phyloP scores from a whole-genome alignment of 2,113 vertebrate genomes.

The Ariopsis seemanni region DNA sequence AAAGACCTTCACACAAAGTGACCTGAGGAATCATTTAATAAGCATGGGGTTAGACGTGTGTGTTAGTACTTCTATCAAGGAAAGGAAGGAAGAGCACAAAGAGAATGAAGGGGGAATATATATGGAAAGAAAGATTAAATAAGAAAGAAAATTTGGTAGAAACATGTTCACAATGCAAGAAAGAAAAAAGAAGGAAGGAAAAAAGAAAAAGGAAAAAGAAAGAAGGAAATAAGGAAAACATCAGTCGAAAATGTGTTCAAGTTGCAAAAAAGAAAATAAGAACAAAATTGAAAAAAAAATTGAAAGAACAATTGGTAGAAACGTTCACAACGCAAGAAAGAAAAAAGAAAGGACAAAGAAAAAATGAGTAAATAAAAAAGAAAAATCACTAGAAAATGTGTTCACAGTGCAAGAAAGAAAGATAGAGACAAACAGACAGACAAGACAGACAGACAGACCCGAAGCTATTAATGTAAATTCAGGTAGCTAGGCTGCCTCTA shows the following conservation, averaged over 20 bases:
- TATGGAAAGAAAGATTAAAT: background rate
- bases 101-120: background rate
- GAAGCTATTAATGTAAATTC: constrained; percentile 10
- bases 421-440: background rate
- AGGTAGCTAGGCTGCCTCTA: background rate
- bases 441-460: background rate
- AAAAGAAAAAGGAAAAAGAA: background rate
- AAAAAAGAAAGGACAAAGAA: too few relatives aligned
- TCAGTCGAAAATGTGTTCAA: too few relatives aligned
- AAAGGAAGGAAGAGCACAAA: background rate
- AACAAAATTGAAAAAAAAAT: too few relatives aligned
- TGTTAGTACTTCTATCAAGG: background rate
- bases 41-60: background rate
- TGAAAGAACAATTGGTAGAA: too few relatives aligned
- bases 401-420: background rate
- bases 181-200: background rate
- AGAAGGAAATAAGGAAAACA: background rate
- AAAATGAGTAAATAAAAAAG: too few relatives aligned
- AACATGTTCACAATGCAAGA: too few relatives aligned
- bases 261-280: too few relatives aligned
- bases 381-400: too few relatives aligned
- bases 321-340: too few relatives aligned
- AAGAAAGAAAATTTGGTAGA: background rate
- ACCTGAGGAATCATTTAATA: constrained; percentile 43
- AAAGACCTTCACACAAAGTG: constrained; percentile 65